Conservation (phyloP, 2,113 vertebrate species). For the Gasterosteus aculeatus region DNA sequence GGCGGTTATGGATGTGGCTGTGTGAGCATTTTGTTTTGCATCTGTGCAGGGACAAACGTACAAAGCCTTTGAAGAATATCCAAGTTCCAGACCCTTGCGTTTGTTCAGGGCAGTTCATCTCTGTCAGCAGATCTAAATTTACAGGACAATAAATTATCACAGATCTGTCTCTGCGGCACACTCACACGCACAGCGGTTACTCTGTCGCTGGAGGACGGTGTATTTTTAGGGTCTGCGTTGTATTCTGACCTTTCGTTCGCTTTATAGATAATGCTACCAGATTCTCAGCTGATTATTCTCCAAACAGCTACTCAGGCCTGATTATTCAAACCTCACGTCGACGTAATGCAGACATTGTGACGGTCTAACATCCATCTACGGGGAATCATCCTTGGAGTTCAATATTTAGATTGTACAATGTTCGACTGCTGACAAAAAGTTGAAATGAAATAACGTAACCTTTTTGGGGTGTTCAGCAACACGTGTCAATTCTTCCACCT, state of each 20-base stretch:
- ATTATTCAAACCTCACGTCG: background rate
- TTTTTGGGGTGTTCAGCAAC: background rate
- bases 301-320: constrained; percentile 28
- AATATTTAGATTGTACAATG: background rate
- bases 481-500: background rate
- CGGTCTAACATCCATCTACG: background rate
- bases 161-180: constrained; percentile 50
- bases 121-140: constrained; percentile 78
- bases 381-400: background rate
- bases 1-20: constrained; percentile 3
- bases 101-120: constrained; percentile 62
- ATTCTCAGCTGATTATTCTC: constrained; percentile 64
- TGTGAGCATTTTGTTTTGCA: constrained; percentile 3
- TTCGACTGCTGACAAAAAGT: background rate
- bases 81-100: constrained; percentile 60
- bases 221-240: constrained; percentile 75
- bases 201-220: constrained; percentile 44
- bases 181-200: constrained; percentile 28
- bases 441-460: background rate
- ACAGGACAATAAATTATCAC: constrained; percentile 77
- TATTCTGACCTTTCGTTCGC: constrained; percentile 72
- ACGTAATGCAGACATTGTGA: constrained; percentile 6
- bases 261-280: constrained; percentile 58
- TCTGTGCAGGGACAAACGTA: constrained; percentile 5
- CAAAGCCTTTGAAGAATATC: constrained; percentile 26